These are phyloP conservation scores for Melanophora roralis DNA, from an alignment of 2,888 invertebrate genomes.

Conservation along the genomic window DNA sequence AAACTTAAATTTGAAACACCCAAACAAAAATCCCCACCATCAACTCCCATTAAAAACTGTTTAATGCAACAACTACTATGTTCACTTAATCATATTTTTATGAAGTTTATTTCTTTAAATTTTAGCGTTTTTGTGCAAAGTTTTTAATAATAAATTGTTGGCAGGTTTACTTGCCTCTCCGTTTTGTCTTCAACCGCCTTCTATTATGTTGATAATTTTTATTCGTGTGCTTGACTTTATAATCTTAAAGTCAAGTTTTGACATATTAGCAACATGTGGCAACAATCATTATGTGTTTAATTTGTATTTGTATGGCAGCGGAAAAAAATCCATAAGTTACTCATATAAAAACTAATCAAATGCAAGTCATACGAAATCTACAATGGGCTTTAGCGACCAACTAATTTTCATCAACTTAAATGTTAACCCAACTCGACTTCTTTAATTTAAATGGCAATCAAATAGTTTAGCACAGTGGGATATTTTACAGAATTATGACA, in stretches of 20 bases:
- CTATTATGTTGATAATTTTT: conserved; percentile 45
- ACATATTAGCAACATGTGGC: conserved; percentile 64
- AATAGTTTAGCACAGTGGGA: too few species aligned
- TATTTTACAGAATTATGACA: too few species aligned
- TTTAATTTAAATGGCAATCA: conserved; percentile 5
- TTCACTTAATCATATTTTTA: conserved; percentile 56
- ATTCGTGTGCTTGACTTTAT: conserved; percentile 73
- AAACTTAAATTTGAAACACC: conserved; percentile 16
- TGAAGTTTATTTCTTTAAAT: neutral
- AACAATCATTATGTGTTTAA: conserved; percentile 51
- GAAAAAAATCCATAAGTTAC: conserved; percentile 45
- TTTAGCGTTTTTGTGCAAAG: neutral
- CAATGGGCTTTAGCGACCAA: conserved; percentile 36
- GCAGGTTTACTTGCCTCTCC: conserved; percentile 5
- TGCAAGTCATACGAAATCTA: conserved; percentile 50
- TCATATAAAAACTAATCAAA: conserved; percentile 51
- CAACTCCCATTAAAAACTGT: neutral
- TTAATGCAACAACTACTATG: conserved; percentile 6
- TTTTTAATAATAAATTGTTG: neutral
- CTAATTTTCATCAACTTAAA: conserved; percentile 58
- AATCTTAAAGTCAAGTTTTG: conserved; percentile 67
- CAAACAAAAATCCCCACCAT: neutral
- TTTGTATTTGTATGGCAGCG: conserved; percentile 6
- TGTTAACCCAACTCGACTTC: conserved; percentile 46
- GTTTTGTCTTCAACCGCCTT: neutral